A percentile compares a stretch with the other conserved stretches of the same genome.
These are phyloP conservation scores for Budorcas taxicolor DNA, from an alignment of 2,113 vertebrate species.

Conservation along the genomic window DNA sequence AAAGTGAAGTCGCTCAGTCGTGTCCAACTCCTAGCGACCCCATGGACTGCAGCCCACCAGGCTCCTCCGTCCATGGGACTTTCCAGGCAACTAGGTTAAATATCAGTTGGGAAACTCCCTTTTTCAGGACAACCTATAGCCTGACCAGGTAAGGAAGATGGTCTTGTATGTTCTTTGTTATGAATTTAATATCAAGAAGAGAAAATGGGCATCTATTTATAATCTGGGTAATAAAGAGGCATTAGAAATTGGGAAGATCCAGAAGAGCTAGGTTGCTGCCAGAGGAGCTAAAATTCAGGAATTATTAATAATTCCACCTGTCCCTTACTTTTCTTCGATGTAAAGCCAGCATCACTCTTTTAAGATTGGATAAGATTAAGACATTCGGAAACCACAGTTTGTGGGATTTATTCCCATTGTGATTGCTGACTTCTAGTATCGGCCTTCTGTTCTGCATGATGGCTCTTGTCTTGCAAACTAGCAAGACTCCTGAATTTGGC, in stretches of 20 bases:
- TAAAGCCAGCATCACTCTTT: not conserved
- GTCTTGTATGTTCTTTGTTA: not conserved
- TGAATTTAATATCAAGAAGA: not conserved
- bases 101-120: not conserved
- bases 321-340: conserved; percentile 34
- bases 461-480: conserved; percentile 41
- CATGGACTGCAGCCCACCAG: no score
- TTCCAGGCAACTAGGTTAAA: not conserved
- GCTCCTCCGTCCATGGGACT: no score
- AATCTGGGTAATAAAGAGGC: not conserved
- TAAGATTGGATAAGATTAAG: conserved; percentile 27
- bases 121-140: not conserved
- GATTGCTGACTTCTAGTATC: conserved; percentile 37
- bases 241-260: not conserved
- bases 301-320: not conserved
- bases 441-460: conserved; percentile 38
- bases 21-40: no score
- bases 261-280: not conserved
- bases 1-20: no score
- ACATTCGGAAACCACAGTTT: conserved; percentile 18
- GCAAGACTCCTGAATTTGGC: conserved; percentile 50
- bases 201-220: conserved; percentile 5
- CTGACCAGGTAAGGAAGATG: not conserved
- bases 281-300: conserved; percentile 7
- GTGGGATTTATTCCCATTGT: conserved; percentile 38